Conservation (phyloP, 1,140 invertebrate species). For the Drosophila leontia region DNA sequence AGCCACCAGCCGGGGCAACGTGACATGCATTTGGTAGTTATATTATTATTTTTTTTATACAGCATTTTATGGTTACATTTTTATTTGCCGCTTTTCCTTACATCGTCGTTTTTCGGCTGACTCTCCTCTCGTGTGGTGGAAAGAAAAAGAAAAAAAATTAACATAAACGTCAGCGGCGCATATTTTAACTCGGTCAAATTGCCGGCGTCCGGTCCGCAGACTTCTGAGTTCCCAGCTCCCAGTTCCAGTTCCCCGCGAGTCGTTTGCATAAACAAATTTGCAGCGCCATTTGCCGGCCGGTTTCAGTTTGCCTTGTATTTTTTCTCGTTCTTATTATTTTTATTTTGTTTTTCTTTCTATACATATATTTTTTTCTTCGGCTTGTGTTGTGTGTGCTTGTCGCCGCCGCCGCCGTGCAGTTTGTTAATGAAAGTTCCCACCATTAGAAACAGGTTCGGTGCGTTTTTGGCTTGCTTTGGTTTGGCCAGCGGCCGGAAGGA, state of each 20-base stretch:
- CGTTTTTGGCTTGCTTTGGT: conserved; percentile 21
- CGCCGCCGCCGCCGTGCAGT: conserved; percentile 48
- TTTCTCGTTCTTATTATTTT: conserved; percentile 16
- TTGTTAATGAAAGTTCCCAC: conserved; percentile 82
- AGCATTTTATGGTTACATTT: conserved; percentile 56
- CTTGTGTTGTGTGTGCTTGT: conserved; percentile 1
- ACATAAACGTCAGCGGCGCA: conserved; percentile 80
- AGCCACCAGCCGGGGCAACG: conserved; percentile 39
- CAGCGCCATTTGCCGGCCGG: conserved; percentile 78
- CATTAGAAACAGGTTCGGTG: conserved; percentile 79
- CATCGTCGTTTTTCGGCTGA: conserved; percentile 34
- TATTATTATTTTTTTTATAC: conserved; percentile 33
- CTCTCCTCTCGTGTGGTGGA: conserved; percentile 45
- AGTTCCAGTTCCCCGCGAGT: conserved; percentile 34
- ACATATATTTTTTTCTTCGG: not conserved
- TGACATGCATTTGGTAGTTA: conserved; percentile 69
- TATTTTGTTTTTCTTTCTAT: conserved; percentile 9
- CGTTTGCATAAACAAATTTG: conserved; percentile 81
- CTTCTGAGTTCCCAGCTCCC: conserved; percentile 28
- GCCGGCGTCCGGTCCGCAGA: conserved; percentile 73
- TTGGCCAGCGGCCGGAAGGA: conserved; percentile 60
- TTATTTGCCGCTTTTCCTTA: conserved; percentile 63
- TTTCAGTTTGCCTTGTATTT: conserved; percentile 57
- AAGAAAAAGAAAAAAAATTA: conserved; percentile 57
- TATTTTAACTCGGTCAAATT: conserved; percentile 84